Percentiles rank a stretch among this genome's conserved stretches.
Conservation (phyloP, 2,888 invertebrate species). For the Thecophora atra region DNA sequence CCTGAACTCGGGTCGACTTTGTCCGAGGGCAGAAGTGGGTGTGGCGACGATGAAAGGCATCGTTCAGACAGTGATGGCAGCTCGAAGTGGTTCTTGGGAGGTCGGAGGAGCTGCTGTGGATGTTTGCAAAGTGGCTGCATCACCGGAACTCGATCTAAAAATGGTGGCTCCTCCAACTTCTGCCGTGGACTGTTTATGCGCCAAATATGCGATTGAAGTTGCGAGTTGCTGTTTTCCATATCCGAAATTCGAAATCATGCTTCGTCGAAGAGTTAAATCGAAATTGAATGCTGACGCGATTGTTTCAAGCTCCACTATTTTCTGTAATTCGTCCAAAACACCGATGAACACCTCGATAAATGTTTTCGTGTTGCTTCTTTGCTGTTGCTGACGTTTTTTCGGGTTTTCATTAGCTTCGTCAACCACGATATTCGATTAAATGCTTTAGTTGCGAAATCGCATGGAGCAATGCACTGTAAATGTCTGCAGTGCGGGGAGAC, state of each 20-base stretch:
- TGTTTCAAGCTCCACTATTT: no score
- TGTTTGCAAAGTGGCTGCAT: neutral
- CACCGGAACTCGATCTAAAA: neutral
- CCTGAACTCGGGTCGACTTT: neutral
- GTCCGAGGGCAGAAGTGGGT: neutral
- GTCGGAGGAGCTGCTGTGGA: neutral
- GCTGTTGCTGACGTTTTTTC: no score
- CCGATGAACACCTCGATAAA: no score
- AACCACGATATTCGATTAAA: no score
- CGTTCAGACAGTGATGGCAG: neutral
- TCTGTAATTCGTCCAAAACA: no score
- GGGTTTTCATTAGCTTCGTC: no score
- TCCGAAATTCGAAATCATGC: conserved; percentile 6
- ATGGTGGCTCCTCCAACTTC: neutral
- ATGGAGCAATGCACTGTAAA: no score
- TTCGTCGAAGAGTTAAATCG: neutral
- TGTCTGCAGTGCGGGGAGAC: no score
- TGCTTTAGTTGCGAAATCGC: no score
- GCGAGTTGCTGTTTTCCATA: conserved; percentile 20
- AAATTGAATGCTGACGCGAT: no score
- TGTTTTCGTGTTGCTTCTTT: no score
- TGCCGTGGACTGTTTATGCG: no score
- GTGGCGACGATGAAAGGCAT: neutral
- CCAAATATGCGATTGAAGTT: conserved; percentile 14
- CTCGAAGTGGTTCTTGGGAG: neutral